phyloP scores from a whole-genome alignment of 2,888 invertebrate genomes.

The Drosophila kuntzei region DNA sequence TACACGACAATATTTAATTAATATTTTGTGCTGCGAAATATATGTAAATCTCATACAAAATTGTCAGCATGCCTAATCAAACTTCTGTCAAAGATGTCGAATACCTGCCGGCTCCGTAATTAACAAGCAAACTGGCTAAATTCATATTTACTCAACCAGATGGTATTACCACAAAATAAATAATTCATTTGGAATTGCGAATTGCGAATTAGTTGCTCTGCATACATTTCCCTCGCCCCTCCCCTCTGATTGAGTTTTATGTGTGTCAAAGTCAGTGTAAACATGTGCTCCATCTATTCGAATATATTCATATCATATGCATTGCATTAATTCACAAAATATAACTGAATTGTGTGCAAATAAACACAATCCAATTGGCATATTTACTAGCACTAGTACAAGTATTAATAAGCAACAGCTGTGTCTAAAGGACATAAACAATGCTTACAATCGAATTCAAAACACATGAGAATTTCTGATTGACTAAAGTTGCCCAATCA shows the following conservation, averaged over 20 bases:
- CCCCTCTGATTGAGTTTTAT: slow-evolving; percentile 17
- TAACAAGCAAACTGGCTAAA: slow-evolving; percentile 47
- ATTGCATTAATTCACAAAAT: slow-evolving; percentile 54
- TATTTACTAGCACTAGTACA: not conserved
- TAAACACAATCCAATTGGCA: slow-evolving; percentile 8
- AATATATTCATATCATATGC: slow-evolving; percentile 40
- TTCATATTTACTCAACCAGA: slow-evolving; percentile 54
- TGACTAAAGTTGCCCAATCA: slow-evolving; percentile 55
- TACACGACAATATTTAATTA: slow-evolving; percentile 11
- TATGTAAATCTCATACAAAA: slow-evolving; percentile 10
- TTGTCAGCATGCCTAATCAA: slow-evolving; percentile 28
- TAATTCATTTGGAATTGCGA: slow-evolving; percentile 57
- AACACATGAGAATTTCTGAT: slow-evolving; percentile 41
- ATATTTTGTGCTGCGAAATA: slow-evolving; percentile 12
- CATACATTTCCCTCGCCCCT: not conserved
- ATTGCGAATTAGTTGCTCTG: slow-evolving; percentile 14
- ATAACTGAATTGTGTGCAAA: slow-evolving; percentile 42
- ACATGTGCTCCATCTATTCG: slow-evolving; percentile 39
- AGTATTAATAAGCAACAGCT: slow-evolving; percentile 15
- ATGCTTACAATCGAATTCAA: slow-evolving; percentile 17
- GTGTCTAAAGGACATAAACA: slow-evolving; percentile 8
- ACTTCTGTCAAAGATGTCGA: slow-evolving; percentile 20
- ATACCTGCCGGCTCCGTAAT: slow-evolving; percentile 26
- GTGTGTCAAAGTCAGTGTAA: slow-evolving; percentile 42
- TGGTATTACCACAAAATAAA: slow-evolving; percentile 56